Conservation (phyloP, 1,140 invertebrate species). For the Aleiodes sp. region DNA sequence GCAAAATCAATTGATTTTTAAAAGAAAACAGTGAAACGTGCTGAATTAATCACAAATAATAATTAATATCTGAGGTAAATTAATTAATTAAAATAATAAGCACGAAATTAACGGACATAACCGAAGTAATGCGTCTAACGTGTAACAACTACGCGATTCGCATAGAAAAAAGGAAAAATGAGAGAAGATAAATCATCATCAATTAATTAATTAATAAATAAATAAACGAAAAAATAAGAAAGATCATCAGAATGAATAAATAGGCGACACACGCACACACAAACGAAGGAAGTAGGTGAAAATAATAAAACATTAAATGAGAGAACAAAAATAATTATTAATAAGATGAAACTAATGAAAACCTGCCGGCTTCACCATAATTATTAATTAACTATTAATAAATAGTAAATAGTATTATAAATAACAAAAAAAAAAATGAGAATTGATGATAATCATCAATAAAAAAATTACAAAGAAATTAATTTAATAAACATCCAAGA, state of each 20-base stretch:
- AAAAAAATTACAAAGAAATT: neutral
- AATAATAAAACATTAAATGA: neutral
- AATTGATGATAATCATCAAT: neutral
- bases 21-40: neutral
- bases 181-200: conserved; percentile 10
- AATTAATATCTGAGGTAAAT: too few species aligned
- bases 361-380: conserved; percentile 15
- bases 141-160: conserved; percentile 58
- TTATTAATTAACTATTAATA: neutral
- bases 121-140: conserved; percentile 47
- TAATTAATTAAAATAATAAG: neutral
- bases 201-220: too few species aligned
- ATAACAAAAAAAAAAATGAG: conserved; percentile 9
- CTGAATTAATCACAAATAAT: neutral
- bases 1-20: neutral
- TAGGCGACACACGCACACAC: neutral
- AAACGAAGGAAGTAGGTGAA: neutral
- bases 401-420: conserved; percentile 19
- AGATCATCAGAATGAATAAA: neutral
- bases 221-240: too few species aligned
- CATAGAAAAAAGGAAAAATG: conserved; percentile 15
- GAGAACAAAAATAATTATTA: neutral
- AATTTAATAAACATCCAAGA: conserved; percentile 1
- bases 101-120: conserved; percentile 24
- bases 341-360: too few species aligned